Evolutionary conservation across 1,140 invertebrate genomes (phyloP), one percentile per base, ranked within the genome.

Genomic region (Drosophila lacertosa): DNA sequence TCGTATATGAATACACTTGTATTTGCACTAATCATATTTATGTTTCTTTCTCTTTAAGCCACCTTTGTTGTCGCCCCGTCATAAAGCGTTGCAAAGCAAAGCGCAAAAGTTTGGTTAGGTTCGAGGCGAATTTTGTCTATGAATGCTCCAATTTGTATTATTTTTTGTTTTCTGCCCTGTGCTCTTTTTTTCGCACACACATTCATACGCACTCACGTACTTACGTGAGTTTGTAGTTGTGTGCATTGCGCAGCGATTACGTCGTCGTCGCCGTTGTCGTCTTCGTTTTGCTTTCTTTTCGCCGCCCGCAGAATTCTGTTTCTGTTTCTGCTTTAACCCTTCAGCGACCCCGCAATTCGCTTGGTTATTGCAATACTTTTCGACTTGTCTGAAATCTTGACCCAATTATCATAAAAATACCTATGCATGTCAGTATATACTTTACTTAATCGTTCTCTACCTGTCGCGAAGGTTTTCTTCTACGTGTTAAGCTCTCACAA

Each of bases 161-260:
- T 29, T 29, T 9, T 29, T 26, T 7, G 26, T 13, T 60, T 39
- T 60, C 33, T 59, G 42, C 55, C 20, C 18, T 51, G 39, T 29
- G 16, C 39, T 35, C 26, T 54, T 55, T 59, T 63, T 66, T n/a
- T 44, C 50, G 16, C 39, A 53, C 59, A 37, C 39, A 40, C 42
- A 55, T 29, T 35, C 15, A 33, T 2, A 48, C 10, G 53, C 10
- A 50, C n/a, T 22, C 26, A 60, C 29, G 18, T 62, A 55, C 0
- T 26, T 40, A 1, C 35, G n/a, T 54, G 24, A n/a, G 6, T 50
- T 42, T 18, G 45, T 65, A 39, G 53, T 26, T 40, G 48, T 59
- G 24, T 63, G 29, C 83, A 88, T 88, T 82, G 58, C 78, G 58
- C 82, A 89, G 71, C 75, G 82, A 88, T 88, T 88, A 88, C 82